Evolutionary conservation across 2,888 invertebrate species (phyloP), one percentile per base, ranked within the genome.

Genomic region (Polyploca ridens): DNA sequence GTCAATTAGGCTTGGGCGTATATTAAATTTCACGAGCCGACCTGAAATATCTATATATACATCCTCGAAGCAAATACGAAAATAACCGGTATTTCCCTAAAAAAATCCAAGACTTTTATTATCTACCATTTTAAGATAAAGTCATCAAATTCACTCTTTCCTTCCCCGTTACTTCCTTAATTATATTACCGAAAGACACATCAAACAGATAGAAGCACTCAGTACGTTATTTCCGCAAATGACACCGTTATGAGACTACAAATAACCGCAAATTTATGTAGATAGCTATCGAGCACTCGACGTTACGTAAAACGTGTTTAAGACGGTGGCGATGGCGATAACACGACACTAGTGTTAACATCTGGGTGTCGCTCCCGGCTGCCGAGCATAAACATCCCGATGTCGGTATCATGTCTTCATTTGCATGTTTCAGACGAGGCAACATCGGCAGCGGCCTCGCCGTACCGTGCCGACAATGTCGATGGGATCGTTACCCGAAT

Each of bases 201-300:
- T 81, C 78, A 82, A 84, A 84, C 77, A 83, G 85, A 87, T 83
- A 79, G 83, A 76, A 81, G 78, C 84, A 84, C 85, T 87, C 82
- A 81, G 79, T 76, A 79, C 84, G 81, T 81, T 83, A 81, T 83
- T 83, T 79, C 82, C 86, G 84, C 88, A 90, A 90, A 90, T 90
- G 88, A 88, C 89, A 78, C 83, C 83, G 85, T 87, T 89, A 89
- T 88, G 85, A 85, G 86, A 86, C 86, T 83, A 89, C 89, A 89
- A 90, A 89, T 89, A 90, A 88, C 88, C 88, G 83, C 89, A 89
- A 90, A 91, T 90, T 91, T 90, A 90, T 90, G 90, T 88, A 90
- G 88, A 90, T 90, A 86, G 87, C 88, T 87, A 89, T 89, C 87
- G 86, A 88, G 89, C 85, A 83, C 83, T 83, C 78, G 78, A 79